Base-by-base conservation (phyloP, 2,888 invertebrate genomes). In the Lissocephala sabroskyi region DNA sequence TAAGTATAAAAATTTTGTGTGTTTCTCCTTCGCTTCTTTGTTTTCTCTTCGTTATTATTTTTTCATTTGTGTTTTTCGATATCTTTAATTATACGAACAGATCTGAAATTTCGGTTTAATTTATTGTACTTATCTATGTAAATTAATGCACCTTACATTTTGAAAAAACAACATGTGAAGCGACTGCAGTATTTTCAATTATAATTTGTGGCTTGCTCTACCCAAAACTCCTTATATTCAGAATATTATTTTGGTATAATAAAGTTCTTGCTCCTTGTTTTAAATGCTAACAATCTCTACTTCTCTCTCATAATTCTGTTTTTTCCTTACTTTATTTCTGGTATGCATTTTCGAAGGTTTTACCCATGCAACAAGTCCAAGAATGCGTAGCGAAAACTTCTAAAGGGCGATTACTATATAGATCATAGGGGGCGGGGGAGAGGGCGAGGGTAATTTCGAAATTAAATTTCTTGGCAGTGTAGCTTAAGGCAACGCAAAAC, bases 261-360 rank as follows among this genome's bases (percentile, higher is more conserved):
- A 35, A 56, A 47, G 41, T 49, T 35, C 52, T 63, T 55, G 49
- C 52, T 63, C 30, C 36, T n/a, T n/a, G 53, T 60, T 73, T 41
- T 74, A 65, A 71, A 63, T 61, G 59, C 75, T 73, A 75, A 65
- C 71, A 73, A 73, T 73, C 75, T 75, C 71, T 73, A 73, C 71
- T 45, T 73, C 71, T 73, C 71, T 73, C 71, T 73, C 75, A 57
- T 67, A 28, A 26, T 33, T 42, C n/a, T 40, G 10, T 42, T 41
- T 41, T 32, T 41, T 9, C 17, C 13, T 3, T 40, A 40, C 10
- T 13, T 26, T 18, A 41, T 23, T 7, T 23, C 7, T 7, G 3
- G 23, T 23, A 5, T 23, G 23, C 4, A n/a, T n/a, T n/a, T n/a
- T n/a, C n/a, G n/a, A 23, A 5, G 4, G 7, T 23, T 23, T 23